These are phyloP conservation scores for Cephalopterus ornatus DNA, from an alignment of 2,113 vertebrate genomes.

Conservation along the genomic window DNA sequence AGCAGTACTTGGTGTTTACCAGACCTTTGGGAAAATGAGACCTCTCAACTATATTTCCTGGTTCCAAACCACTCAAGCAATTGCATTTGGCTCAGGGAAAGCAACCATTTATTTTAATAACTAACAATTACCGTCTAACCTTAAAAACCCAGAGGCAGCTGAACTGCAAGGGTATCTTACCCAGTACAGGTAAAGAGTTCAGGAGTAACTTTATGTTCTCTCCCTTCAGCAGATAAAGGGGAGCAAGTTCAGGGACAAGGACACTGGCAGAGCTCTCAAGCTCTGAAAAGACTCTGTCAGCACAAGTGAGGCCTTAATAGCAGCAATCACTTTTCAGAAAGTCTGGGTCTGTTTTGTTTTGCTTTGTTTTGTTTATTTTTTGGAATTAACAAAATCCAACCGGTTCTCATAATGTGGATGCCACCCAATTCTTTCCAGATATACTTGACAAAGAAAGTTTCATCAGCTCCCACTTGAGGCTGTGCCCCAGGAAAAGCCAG, in stretches of 20 bases:
- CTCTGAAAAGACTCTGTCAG: background rate
- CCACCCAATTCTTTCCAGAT: background rate
- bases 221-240: background rate
- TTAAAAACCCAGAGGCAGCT: background rate
- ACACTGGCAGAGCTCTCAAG: background rate
- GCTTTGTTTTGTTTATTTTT: background rate
- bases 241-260: background rate
- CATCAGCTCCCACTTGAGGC: background rate
- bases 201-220: background rate
- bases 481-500: background rate
- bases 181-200: background rate
- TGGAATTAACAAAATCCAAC: background rate
- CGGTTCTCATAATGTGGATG: background rate
- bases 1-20: background rate
- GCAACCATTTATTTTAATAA: background rate
- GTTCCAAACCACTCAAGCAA: background rate
- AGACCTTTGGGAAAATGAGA: constrained; percentile 5
- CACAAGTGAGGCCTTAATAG: background rate
- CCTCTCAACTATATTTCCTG: background rate
- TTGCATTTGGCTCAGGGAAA: background rate
- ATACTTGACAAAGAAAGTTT: background rate
- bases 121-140: background rate
- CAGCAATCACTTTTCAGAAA: background rate
- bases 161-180: background rate
- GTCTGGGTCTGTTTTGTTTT: background rate